Percentiles rank a stretch among this genome's conserved stretches.
These are phyloP conservation scores for Diadegma fenestrale DNA, from an alignment of 2,888 invertebrate species.

Conservation along the genomic window DNA sequence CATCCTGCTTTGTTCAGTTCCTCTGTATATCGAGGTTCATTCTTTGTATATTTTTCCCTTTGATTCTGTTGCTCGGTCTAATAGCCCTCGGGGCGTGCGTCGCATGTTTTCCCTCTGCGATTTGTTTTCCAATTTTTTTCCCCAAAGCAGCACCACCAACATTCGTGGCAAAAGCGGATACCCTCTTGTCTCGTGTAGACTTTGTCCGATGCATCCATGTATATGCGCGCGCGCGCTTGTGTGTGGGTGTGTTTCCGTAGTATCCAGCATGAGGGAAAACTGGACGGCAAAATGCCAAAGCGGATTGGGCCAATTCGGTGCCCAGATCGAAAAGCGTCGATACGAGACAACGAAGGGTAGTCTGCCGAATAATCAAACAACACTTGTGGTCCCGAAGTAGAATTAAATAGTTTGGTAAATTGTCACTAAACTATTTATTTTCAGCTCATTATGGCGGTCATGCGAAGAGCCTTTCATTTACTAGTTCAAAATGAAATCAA, in stretches of 20 bases:
- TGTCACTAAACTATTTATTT: background rate
- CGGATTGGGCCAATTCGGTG: slow-evolving; percentile 63
- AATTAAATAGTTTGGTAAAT: background rate
- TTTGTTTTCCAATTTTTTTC: slow-evolving; percentile 66
- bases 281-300: slow-evolving; percentile 42
- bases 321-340: slow-evolving; percentile 55
- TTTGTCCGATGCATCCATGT: slow-evolving; percentile 6
- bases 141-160: slow-evolving; percentile 17
- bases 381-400: background rate
- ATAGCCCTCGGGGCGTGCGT: slow-evolving; percentile 65
- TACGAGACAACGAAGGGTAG: background rate
- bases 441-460: too few species aligned
- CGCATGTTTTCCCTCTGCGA: slow-evolving; percentile 68
- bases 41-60: slow-evolving; percentile 27
- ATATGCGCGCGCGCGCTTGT: background rate
- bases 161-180: background rate
- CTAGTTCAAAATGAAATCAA: too few species aligned
- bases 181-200: background rate
- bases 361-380: slow-evolving; percentile 1
- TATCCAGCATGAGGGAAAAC: slow-evolving; percentile 32
- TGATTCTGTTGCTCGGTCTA: slow-evolving; percentile 46
- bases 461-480: too few species aligned
- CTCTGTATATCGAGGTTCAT: background rate
- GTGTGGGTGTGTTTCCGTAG: slow-evolving; percentile 2
- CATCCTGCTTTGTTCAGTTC: slow-evolving; percentile 29